Evolutionary conservation across 2,888 invertebrate genomes (phyloP).

Genomic region (Copidosoma aretas): DNA sequence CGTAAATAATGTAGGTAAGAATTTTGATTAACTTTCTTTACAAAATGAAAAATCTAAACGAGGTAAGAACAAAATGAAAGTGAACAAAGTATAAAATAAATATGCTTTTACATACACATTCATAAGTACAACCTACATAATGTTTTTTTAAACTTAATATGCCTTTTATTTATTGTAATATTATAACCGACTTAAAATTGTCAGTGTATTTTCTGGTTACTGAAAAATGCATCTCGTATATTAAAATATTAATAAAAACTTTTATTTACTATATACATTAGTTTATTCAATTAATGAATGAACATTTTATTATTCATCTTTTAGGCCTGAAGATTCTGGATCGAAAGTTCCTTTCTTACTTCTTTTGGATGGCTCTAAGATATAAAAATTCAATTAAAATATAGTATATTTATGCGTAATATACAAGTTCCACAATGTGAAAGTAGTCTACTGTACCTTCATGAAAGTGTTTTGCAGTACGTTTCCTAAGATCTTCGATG

Average conservation of each 20-base stretch:
- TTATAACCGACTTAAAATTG: slow-evolving; percentile 21
- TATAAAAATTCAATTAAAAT: not conserved
- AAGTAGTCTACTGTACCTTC: slow-evolving; percentile 50
- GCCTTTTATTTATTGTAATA: slow-evolving; percentile 19
- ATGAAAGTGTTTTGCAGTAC: slow-evolving; percentile 77
- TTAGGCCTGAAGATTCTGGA: slow-evolving; percentile 53
- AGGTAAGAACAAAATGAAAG: slow-evolving; percentile 22
- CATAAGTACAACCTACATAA: slow-evolving; percentile 24
- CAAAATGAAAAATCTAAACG: not conserved
- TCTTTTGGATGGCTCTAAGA: slow-evolving; percentile 48
- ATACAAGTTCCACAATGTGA: too few species aligned
- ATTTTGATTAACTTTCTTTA: slow-evolving; percentile 19
- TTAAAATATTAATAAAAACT: slow-evolving; percentile 35
- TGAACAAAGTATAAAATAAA: slow-evolving; percentile 16
- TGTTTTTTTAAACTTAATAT: slow-evolving; percentile 25
- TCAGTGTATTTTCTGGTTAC: slow-evolving; percentile 28
- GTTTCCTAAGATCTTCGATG: slow-evolving; percentile 81
- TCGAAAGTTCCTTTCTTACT: slow-evolving; percentile 52
- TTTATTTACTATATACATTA: slow-evolving; percentile 34
- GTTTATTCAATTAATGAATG: not conserved
- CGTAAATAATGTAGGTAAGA: slow-evolving; percentile 13
- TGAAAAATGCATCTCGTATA: slow-evolving; percentile 27
- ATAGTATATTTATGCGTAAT: not conserved
- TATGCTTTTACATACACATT: slow-evolving; percentile 30
- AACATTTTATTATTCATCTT: slow-evolving; percentile 38